Conservation (phyloP, 2,888 invertebrate species). For the Drosophila peninsularis region DNA sequence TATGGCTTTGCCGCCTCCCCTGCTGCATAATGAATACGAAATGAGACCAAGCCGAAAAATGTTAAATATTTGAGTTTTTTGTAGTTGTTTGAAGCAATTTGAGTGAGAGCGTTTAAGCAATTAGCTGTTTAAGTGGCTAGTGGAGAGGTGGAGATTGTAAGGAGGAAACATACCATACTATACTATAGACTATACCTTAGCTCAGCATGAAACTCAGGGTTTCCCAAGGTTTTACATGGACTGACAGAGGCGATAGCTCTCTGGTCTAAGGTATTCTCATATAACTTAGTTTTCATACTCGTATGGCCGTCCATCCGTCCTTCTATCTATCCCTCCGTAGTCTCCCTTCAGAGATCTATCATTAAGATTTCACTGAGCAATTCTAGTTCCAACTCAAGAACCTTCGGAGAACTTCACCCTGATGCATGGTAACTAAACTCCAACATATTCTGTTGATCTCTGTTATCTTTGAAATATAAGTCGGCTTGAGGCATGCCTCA, state of each 20-base stretch:
- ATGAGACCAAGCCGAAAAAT: slow-evolving; percentile 46
- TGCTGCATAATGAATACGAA: slow-evolving; percentile 66
- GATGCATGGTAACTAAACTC: not conserved
- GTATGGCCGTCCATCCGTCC: no score
- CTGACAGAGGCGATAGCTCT: no score
- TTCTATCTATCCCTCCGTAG: no score
- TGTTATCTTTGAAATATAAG: not conserved
- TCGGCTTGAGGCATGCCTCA: not conserved
- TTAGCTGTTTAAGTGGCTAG: not conserved
- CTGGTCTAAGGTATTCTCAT: no score
- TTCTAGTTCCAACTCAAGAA: not conserved
- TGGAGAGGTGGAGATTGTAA: not conserved
- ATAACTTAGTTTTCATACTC: no score
- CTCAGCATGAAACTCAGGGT: no score
- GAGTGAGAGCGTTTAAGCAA: slow-evolving; percentile 31
- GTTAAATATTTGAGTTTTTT: slow-evolving; percentile 23
- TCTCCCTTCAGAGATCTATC: no score
- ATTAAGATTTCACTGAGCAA: not conserved
- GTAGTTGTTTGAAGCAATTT: slow-evolving; percentile 26
- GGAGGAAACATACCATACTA: no score
- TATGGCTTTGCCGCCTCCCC: slow-evolving; percentile 54
- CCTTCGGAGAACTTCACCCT: not conserved
- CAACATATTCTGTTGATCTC: not conserved
- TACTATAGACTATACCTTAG: not conserved
- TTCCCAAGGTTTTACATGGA: no score